phyloP scores from a whole-genome alignment of 2,797 vertebrate genomes.

The Sarcoramphus papa region DNA sequence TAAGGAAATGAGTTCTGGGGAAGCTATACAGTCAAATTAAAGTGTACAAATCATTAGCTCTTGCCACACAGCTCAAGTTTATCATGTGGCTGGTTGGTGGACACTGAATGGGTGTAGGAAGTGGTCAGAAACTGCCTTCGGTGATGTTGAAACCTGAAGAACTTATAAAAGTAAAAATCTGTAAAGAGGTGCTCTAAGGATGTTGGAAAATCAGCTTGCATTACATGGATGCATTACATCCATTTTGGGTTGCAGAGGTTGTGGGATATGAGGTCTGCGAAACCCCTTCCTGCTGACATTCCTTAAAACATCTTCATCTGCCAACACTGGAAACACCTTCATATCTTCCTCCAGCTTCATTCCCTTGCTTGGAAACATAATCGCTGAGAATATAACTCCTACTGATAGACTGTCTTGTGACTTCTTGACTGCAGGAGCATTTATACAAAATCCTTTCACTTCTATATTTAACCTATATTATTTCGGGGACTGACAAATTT shows the following conservation, averaged over 20 bases:
- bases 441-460: background rate
- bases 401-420: background rate
- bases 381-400: background rate
- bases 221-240: background rate
- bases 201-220: background rate
- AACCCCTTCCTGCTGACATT: background rate
- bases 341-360: background rate
- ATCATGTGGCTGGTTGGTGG: background rate
- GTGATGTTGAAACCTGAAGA: background rate
- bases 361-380: background rate
- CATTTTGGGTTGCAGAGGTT: background rate
- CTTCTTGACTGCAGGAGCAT: background rate
- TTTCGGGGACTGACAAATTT: background rate
- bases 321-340: background rate
- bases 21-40: slow-evolving; percentile 20
- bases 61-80: background rate
- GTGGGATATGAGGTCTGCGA: background rate
- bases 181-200: background rate
- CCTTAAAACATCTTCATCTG: background rate
- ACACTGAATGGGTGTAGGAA: background rate
- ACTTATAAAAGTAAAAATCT: background rate
- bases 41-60: slow-evolving; percentile 49
- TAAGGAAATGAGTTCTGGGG: slow-evolving; percentile 33
- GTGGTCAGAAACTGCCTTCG: background rate
- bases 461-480: background rate